A percentile compares a stretch with the other conserved stretches of the same genome.
Evolutionary conservation across 2,113 vertebrate species (phyloP).

Genomic region (Embiotoca jacksoni): DNA sequence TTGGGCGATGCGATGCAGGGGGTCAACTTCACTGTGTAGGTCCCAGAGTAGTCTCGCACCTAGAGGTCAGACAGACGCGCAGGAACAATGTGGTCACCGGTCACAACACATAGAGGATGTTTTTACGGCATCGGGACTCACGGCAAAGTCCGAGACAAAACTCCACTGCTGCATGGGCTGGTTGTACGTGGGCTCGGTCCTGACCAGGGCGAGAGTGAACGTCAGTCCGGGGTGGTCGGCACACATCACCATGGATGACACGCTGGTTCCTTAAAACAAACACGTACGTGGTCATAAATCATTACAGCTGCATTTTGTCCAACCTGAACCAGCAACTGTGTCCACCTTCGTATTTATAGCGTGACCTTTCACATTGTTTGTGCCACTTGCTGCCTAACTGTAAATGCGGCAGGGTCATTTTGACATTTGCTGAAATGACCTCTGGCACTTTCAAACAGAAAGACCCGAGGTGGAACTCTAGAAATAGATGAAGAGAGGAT

Average conservation of each 20-base stretch:
- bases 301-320: slow-evolving; percentile 7
- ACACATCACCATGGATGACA: slow-evolving; percentile 85
- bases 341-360: slow-evolving; percentile 45
- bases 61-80: slow-evolving; percentile 41
- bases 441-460: slow-evolving; percentile 69
- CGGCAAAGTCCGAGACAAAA: slow-evolving; percentile 86
- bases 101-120: neutral
- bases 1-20: slow-evolving; percentile 82
- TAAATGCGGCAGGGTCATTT: slow-evolving; percentile 61
- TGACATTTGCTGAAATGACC: slow-evolving; percentile 73
- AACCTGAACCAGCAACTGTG: slow-evolving; percentile 15
- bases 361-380: slow-evolving; percentile 48
- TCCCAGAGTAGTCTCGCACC: slow-evolving; percentile 87
- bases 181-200: slow-evolving; percentile 85
- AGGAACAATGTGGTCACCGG: neutral
- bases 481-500: slow-evolving; percentile 72
- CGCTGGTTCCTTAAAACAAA: slow-evolving; percentile 76
- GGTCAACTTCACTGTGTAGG: slow-evolving; percentile 84
- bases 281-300: slow-evolving; percentile 24
- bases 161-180: slow-evolving; percentile 88
- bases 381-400: slow-evolving; percentile 33
- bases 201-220: slow-evolving; percentile 81
- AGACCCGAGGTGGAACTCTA: slow-evolving; percentile 65
- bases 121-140: slow-evolving; percentile 63
- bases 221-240: slow-evolving; percentile 84